phyloP scores from a whole-genome alignment of 1,140 invertebrate species.

The Dreissena rostriformis region DNA sequence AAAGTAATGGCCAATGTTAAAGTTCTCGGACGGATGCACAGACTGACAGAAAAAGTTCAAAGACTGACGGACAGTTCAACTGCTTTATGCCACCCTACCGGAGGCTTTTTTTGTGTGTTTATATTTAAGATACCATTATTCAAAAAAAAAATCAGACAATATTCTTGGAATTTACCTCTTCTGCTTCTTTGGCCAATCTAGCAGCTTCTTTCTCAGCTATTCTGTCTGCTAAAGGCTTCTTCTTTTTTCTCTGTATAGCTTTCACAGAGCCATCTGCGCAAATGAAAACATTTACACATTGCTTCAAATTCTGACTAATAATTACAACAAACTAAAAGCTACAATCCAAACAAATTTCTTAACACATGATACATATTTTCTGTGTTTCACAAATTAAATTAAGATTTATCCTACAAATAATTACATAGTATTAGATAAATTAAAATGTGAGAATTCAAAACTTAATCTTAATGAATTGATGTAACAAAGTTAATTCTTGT shows the following conservation, averaged over 20 bases:
- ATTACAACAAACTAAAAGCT: too few relatives aligned
- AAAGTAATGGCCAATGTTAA: too few relatives aligned
- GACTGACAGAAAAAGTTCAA: background rate
- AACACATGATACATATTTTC: too few relatives aligned
- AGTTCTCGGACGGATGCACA: background rate
- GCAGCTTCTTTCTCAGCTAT: constrained; percentile 69
- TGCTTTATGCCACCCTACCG: background rate
- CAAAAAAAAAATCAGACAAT: background rate
- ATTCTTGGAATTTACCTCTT: constrained; percentile 23
- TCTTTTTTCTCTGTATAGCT: constrained; percentile 72
- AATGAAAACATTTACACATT: background rate
- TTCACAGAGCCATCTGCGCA: constrained; percentile 25
- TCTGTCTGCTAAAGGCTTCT: constrained; percentile 70
- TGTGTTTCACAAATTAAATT: too few relatives aligned
- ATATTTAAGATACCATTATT: too few relatives aligned
- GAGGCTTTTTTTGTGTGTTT: background rate
- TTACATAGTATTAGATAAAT: too few relatives aligned
- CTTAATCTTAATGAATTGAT: too few relatives aligned
- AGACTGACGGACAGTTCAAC: background rate
- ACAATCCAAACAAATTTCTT: too few relatives aligned
- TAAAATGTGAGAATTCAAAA: too few relatives aligned
- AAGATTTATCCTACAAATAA: too few relatives aligned
- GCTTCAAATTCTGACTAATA: too few relatives aligned
- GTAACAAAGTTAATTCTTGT: too few relatives aligned
- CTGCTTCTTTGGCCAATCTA: constrained; percentile 41